Conservation (phyloP, 2,888 invertebrate species). For the Leucophenga maculata region DNA sequence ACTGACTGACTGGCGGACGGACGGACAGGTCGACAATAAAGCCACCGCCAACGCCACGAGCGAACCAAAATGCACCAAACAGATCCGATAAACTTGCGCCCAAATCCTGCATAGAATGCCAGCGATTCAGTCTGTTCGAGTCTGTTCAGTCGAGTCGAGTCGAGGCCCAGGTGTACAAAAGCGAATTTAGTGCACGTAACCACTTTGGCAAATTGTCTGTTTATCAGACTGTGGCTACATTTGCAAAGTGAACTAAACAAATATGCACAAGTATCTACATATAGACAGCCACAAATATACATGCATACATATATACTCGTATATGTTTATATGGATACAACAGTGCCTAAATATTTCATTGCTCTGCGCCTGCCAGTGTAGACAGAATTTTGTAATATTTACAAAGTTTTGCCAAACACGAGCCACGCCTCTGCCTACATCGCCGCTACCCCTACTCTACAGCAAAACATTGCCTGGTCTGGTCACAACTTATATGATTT, state of each 20-base stretch:
- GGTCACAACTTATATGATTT: neutral
- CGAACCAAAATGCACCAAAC: neutral
- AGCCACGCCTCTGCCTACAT: constrained; percentile 34
- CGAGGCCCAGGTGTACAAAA: constrained; percentile 49
- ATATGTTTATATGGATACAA: neutral
- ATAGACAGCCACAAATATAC: constrained; percentile 31
- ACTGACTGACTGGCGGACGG: neutral
- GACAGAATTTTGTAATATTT: constrained; percentile 65
- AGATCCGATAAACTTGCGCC: neutral
- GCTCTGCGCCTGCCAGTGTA: constrained; percentile 48
- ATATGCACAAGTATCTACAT: constrained; percentile 27
- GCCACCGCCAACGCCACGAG: neutral
- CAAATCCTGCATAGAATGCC: neutral
- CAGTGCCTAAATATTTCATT: constrained; percentile 59
- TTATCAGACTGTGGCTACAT: constrained; percentile 51
- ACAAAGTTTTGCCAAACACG: constrained; percentile 57
- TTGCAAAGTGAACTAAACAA: constrained; percentile 10
- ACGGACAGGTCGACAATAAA: neutral
- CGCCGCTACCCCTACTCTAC: constrained; percentile 38
- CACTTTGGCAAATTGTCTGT: constrained; percentile 63
- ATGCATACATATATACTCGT: neutral
- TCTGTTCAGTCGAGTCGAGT: neutral
- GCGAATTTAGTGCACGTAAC: constrained; percentile 61
- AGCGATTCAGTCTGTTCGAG: no score
- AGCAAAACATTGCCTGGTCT: constrained; percentile 30